Evolutionary conservation across 2,797 vertebrate species (phyloP), one percentile per base, ranked within the genome.

Genomic region (Eidolon dupreanum): DNA sequence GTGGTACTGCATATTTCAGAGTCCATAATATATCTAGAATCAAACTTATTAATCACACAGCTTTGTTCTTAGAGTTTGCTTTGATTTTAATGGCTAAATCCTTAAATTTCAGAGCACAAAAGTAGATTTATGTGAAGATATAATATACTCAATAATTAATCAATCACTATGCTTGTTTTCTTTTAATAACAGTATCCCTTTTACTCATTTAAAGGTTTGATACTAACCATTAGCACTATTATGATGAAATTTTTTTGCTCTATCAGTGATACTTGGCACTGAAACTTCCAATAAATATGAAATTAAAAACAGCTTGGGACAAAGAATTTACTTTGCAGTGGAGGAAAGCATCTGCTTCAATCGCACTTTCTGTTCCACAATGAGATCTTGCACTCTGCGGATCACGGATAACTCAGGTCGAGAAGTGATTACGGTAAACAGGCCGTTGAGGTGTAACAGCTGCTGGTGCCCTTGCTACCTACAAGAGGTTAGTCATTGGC

Each of bases 251-350:
- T 74, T 46, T 36, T 97, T 95, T 97, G 95, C n/a, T 97, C 85
- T 90, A 7, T 92, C 97, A 99, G 99, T 99, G 92, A 98, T 99
- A 22, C 98, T 99, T n/a, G 99, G 99, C 59, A 99, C 99, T 10
- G 99, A 99, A 97, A 99, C 99, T 91, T 99, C 99, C 98, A 99
- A 99, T 98, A 99, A 99, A 96, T 99, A 99, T 1, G 99, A 99
- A 97, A 99, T 99, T 28, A 99, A 99, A 46, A 99, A 99, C 97
- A 85, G 97, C 66, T 49, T 99, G 98, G 99, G 99, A 63, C 99
- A 99, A 97, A 99, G 99, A 53, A 98, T 99, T 97, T 99, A 99
- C 98, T 99, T 99, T 82, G 99, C 99, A 0, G 99, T 99, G 1
- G 99, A 99, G 96, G 99, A 99, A 98, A 99, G 99, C 33, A 98